Evolutionary conservation across 2,888 invertebrate genomes (phyloP), one percentile per base, ranked within the genome.

Genomic region (Chaitophorus viminalis): DNA sequence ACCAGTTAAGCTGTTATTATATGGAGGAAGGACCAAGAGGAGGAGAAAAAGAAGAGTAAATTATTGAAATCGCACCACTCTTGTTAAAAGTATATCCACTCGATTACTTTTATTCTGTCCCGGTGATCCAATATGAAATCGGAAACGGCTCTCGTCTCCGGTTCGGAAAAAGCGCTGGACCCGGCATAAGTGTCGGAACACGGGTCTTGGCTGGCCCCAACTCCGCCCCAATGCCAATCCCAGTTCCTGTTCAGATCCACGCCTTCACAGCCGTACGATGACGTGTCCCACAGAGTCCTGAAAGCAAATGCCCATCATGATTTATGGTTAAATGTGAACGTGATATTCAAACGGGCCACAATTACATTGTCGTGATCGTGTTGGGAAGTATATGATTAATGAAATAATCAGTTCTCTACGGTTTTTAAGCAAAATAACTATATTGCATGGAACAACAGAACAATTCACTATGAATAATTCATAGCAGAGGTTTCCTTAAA

Each of bases 181-280:
- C 93, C 93, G 14, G 92, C 91, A 90, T 91, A 93, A 3, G 91
- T 91, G 31, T 92, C 92, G 6, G 91, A 91, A 90, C 93, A 93
- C 0, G 92, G 92, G n/a, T 89, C 89, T 60, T 77, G 60, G 77
- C 91, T 92, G 1, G 92, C 91, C 3, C 93, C 93, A 82, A 84
- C 95, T 89, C 90, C 90, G 77, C 95, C 96, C 97, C 97, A 98
- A 84, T 95, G 94, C 90, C 95, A 95, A 89, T 96, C 96, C 91
- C 96, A 98, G 91, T 98, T 98, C 89, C 98, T 94, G 91, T 97
- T 97, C 2, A 97, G 93, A 91, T 97, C 97, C 0, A 95, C 95
- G 0, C 97, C 97, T 0, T 94, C 92, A 90, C 96, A 96, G 46
- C 92, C 92, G 21, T 94, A 88, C 6, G 84, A n/a, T n/a, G n/a